Conservation (phyloP, 2,797 vertebrate genomes). For the Coilia nasus region DNA sequence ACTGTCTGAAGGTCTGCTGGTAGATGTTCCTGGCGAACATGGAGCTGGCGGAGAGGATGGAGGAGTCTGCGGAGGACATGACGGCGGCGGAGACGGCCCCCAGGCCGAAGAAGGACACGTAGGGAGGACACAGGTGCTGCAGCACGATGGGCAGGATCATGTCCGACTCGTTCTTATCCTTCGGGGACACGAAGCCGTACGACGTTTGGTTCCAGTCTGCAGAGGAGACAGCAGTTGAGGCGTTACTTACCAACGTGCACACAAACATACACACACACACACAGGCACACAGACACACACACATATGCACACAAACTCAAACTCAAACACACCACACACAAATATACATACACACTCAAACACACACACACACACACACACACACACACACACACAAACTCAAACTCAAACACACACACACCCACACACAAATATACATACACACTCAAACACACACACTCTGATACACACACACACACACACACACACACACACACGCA, state of each 20-base stretch:
- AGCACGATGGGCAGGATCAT: constrained; percentile 97
- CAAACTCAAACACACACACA: not conserved
- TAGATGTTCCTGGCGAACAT: constrained; percentile 99
- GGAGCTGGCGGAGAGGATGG: constrained; percentile 96
- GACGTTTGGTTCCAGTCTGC: constrained; percentile 93
- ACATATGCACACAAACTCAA: not conserved
- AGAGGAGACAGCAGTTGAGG: not conserved
- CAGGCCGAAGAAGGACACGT: constrained; percentile 93
- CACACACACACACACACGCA: not conserved
- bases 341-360: not conserved
- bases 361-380: not conserved
- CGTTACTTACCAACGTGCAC: not conserved
- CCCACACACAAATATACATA: not conserved
- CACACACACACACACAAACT: not conserved
- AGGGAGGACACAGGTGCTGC: constrained; percentile 92
- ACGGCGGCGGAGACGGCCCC: constrained; percentile 96
- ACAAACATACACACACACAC: not conserved
- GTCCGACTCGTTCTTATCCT: constrained; percentile 83
- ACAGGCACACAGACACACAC: not conserved
- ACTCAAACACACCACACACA: not conserved
- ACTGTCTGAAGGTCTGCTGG: constrained; percentile 92
- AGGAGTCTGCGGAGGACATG: constrained; percentile 98
- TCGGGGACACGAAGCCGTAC: constrained; percentile 81
- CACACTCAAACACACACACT: not conserved
- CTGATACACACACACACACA: not conserved